Evolutionary conservation across 2,888 invertebrate species (phyloP).

Genomic region (Meiosimyza decipiens): DNA sequence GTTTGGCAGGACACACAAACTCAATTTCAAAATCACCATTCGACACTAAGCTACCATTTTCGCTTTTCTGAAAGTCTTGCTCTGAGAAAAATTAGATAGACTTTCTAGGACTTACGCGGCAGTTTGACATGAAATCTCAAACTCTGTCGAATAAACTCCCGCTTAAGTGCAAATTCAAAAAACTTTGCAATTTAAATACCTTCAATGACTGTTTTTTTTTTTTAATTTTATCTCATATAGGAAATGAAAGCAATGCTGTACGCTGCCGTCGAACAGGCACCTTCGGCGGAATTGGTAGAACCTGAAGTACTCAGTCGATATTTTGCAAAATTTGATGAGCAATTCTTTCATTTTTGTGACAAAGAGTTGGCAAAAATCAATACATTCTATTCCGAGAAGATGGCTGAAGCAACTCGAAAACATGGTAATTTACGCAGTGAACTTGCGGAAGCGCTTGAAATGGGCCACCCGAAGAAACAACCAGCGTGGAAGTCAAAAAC

Average conservation of each 20-base stretch:
- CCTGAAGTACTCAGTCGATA: slow-evolving; percentile 77
- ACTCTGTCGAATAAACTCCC: no score
- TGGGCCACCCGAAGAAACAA: slow-evolving; percentile 64
- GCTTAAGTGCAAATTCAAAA: background rate
- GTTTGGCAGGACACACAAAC: no score
- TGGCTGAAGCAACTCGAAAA: slow-evolving; percentile 88
- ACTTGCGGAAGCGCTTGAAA: slow-evolving; percentile 70
- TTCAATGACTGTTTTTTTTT: no score
- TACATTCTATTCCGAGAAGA: slow-evolving; percentile 89
- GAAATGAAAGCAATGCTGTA: slow-evolving; percentile 88
- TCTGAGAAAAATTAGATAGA: no score
- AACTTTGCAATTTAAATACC: no score
- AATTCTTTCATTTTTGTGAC: slow-evolving; percentile 86
- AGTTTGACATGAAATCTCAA: no score
- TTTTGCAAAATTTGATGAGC: slow-evolving; percentile 84
- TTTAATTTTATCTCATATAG: slow-evolving; percentile 65
- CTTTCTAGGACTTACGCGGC: no score
- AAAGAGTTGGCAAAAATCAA: slow-evolving; percentile 89
- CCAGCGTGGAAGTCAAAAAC: slow-evolving; percentile 64
- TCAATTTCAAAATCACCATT: no score
- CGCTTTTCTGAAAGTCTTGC: no score
- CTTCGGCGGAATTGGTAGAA: slow-evolving; percentile 79
- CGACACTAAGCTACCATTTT: no score
- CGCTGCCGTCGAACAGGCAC: slow-evolving; percentile 80
- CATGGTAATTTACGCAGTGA: slow-evolving; percentile 80